Conservation (phyloP, 2,888 invertebrate genomes). For the Liposcelis brunnea region DNA sequence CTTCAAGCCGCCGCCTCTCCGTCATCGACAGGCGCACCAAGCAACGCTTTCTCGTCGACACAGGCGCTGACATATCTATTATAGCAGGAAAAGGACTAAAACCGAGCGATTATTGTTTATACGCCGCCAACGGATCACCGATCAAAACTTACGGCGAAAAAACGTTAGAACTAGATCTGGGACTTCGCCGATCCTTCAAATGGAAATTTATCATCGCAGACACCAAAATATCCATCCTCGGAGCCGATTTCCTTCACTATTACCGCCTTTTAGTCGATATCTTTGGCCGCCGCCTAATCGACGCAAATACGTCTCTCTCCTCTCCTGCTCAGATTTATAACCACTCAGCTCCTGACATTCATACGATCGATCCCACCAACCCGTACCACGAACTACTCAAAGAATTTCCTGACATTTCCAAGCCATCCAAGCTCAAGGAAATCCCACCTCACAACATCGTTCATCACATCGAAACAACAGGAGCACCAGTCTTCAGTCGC, state of each 20-base stretch:
- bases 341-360: not conserved
- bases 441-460: not conserved
- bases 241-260: not conserved
- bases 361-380: not conserved
- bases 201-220: conserved; percentile 4
- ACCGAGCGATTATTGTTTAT: not conserved
- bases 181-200: not conserved
- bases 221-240: not conserved
- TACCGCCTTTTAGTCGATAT: not conserved
- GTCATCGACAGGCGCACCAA: not conserved
- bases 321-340: not conserved
- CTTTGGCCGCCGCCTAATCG: not conserved
- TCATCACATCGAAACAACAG: conserved; percentile 3
- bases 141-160: conserved; percentile 3
- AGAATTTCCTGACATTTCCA: not conserved
- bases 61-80: conserved; percentile 4
- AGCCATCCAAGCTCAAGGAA: not conserved
- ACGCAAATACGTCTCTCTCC: not conserved
- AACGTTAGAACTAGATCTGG: not conserved
- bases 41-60: conserved; percentile 1
- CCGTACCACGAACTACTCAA: not conserved
- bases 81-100: not conserved
- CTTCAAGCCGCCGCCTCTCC: not conserved
- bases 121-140: not conserved
- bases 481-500: conserved; percentile 15